These are phyloP conservation scores for Protobothrops flavoviridis DNA, from an alignment of 2,113 vertebrate genomes.

Conservation along the genomic window DNA sequence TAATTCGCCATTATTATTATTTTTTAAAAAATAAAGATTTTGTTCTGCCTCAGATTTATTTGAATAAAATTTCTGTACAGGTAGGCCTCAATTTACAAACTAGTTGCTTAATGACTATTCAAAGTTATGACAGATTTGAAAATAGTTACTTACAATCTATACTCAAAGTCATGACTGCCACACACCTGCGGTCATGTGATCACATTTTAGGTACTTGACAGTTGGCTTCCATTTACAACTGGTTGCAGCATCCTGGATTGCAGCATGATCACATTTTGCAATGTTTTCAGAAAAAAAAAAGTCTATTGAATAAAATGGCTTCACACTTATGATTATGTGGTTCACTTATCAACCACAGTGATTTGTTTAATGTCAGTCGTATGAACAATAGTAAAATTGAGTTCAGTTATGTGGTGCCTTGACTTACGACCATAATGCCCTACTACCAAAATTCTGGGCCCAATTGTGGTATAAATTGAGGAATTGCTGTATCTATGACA, in stretches of 20 bases:
- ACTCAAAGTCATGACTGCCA: not conserved
- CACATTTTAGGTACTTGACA: not conserved
- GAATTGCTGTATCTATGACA: not conserved
- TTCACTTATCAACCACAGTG: no score
- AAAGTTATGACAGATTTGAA: not conserved
- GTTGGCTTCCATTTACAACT: not conserved
- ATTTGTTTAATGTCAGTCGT: no score
- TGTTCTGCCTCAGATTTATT: not conserved
- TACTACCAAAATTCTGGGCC: no score
- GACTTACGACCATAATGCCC: no score
- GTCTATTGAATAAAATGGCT: no score
- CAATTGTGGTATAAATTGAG: no score
- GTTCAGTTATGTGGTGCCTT: no score
- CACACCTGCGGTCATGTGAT: not conserved
- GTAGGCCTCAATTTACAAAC: not conserved
- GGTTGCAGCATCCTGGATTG: not conserved
- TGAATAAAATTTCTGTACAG: not conserved
- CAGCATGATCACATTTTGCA: not conserved
- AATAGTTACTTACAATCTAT: not conserved
- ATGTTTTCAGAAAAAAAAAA: not conserved
- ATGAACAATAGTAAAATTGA: no score
- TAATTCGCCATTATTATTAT: not conserved
- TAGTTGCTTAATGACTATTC: not conserved
- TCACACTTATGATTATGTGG: no score
- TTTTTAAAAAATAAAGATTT: not conserved